Conservation (phyloP, 2,888 invertebrate genomes). For the Trissoscelio sp. region DNA sequence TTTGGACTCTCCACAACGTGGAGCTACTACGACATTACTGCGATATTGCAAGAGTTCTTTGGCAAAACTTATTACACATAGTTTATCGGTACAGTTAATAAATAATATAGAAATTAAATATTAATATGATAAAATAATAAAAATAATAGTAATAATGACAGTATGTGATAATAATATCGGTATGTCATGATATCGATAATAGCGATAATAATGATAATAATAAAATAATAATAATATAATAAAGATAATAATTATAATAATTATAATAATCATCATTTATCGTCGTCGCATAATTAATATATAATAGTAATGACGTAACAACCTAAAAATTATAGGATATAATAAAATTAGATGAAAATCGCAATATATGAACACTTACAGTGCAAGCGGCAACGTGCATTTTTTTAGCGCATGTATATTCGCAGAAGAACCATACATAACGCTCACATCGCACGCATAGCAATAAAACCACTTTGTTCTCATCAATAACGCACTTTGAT, state of each 20-base stretch:
- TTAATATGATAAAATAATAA: constrained; percentile 71
- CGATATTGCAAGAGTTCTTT: constrained; percentile 81
- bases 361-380: constrained; percentile 28
- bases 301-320: constrained; percentile 69
- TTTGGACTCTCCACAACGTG: constrained; percentile 44
- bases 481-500: constrained; percentile 28
- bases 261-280: constrained; percentile 67
- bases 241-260: constrained; percentile 66
- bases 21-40: constrained; percentile 71
- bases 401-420: constrained; percentile 11
- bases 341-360: constrained; percentile 50
- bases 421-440: constrained; percentile 8
- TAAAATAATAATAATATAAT: constrained; percentile 66
- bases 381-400: constrained; percentile 41
- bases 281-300: constrained; percentile 64
- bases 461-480: constrained; percentile 28
- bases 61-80: constrained; percentile 84
- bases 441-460: constrained; percentile 10
- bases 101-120: constrained; percentile 82
- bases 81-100: constrained; percentile 82
- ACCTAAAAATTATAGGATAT: constrained; percentile 59
- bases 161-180: constrained; percentile 71
- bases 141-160: constrained; percentile 72
- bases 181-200: constrained; percentile 71
- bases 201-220: constrained; percentile 67